Conservation (phyloP, 2,113 vertebrate species). For the Phalacrocorax brasilianus region DNA sequence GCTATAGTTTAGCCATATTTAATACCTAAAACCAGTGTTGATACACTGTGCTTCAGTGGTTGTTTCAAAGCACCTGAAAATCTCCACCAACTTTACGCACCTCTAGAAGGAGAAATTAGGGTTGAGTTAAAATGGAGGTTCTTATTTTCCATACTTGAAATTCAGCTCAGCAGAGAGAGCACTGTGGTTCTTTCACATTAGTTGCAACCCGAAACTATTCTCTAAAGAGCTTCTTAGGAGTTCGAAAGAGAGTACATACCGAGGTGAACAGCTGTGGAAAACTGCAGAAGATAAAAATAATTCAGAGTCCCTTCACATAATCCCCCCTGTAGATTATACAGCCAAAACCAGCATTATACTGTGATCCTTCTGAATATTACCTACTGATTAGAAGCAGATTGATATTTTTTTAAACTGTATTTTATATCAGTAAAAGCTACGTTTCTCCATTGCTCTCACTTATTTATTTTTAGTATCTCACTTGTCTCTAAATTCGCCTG, state of each 20-base stretch:
- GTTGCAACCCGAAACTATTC: background rate
- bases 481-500: background rate
- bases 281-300: background rate
- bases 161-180: background rate
- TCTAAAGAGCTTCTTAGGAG: background rate
- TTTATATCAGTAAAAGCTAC: background rate
- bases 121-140: background rate
- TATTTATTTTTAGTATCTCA: background rate
- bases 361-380: background rate
- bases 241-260: background rate
- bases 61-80: background rate
- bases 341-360: background rate
- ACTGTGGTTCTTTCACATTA: background rate
- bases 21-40: background rate
- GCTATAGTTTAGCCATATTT: background rate
- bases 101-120: background rate
- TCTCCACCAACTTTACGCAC: background rate
- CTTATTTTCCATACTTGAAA: background rate
- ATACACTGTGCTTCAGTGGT: background rate
- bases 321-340: background rate
- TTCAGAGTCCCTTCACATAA: background rate
- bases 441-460: background rate
- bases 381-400: background rate
- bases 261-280: background rate
- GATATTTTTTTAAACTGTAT: background rate